Base-by-base conservation (phyloP, 2,113 vertebrate species). In the Abramis brama region DNA sequence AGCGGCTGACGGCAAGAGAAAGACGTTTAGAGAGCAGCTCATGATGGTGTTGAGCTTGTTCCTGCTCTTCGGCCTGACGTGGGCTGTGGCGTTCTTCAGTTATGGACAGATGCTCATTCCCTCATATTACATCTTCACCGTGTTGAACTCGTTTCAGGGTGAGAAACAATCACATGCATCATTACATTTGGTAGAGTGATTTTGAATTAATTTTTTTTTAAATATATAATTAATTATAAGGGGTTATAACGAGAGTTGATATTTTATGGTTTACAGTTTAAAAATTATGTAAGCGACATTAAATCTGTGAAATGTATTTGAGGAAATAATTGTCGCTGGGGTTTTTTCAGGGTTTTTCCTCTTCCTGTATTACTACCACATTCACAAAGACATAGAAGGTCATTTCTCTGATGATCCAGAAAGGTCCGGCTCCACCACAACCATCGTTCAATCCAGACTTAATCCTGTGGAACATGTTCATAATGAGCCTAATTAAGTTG, bases 101-200 rank as follows among this genome's bases (percentile, higher is more conserved):
- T 33, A 88, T 0, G 91, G 91, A 15, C 33, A 87, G 57, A 30
- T 93, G 78, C 0, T 73, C 59, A 0, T 86, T 0, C 1, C 88
- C 0, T 91, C 90, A n/a, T 92, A 91, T 86, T 93, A 90, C 39
- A 90, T 92, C 60, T 93, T 92, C 33, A 89, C 83, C 85, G 88
- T 93, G 79, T 80, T 91, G 57, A 92, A 93, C 87, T 85, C 89
- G 17, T 91, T 93, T 82, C 91, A 94, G 92, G 92, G 93, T 93
- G 47, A n/a, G 83, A 27, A 39, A 13, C 11, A 36, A 21, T 36
- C 15, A 68, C 17, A 68, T 19, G 6, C 15, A 33, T 6, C 5
- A 2, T 2, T 66, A 17, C 27, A 68, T 17, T 0, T 33, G 30
- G 64, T 68, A 6, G 36, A 39, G 39, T 39, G 5, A 7, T 27